phyloP scores from a whole-genome alignment of 2,888 invertebrate genomes.

The Drosophila diplacantha region DNA sequence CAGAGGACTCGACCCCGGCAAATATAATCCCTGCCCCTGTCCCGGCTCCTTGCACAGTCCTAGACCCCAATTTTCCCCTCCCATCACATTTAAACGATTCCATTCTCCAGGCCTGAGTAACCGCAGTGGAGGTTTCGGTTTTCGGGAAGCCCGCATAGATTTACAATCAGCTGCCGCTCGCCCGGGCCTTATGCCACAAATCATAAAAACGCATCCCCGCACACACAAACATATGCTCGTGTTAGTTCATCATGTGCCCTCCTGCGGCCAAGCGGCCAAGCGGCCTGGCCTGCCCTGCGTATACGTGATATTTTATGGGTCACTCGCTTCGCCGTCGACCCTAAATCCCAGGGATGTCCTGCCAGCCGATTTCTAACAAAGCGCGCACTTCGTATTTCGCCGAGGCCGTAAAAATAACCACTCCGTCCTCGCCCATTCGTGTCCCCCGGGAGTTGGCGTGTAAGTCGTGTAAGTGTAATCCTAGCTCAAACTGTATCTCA shows the following conservation, averaged over 20 bases:
- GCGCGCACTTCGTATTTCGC: conserved; percentile 26
- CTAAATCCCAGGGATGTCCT: conserved; percentile 38
- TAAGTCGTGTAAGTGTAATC: conserved; percentile 34
- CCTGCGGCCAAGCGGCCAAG: conserved; percentile 33
- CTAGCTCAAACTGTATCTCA: conserved; percentile 39
- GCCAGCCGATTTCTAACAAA: conserved; percentile 22
- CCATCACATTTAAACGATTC: conserved; percentile 28
- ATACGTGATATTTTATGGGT: conserved; percentile 71
- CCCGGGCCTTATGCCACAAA: conserved; percentile 61
- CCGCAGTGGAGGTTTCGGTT: conserved; percentile 38
- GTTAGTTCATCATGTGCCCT: conserved; percentile 36
- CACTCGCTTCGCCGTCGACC: conserved; percentile 52
- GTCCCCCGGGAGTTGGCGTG: conserved; percentile 5
- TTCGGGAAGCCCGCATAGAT: conserved; percentile 58
- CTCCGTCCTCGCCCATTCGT: not conserved
- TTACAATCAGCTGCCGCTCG: conserved; percentile 59
- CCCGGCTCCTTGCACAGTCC: not conserved
- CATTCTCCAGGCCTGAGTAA: conserved; percentile 32
- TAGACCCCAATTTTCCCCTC: not conserved
- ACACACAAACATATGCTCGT: conserved; percentile 34
- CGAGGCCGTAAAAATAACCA: conserved; percentile 44
- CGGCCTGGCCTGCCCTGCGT: conserved; percentile 39
- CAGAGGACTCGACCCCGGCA: conserved; percentile 37
- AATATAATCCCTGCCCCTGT: conserved; percentile 17
- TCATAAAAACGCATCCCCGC: conserved; percentile 66